A percentile compares a stretch with the other conserved stretches of the same genome.
Conservation (phyloP, 2,113 vertebrate genomes). For the Columba livia region DNA sequence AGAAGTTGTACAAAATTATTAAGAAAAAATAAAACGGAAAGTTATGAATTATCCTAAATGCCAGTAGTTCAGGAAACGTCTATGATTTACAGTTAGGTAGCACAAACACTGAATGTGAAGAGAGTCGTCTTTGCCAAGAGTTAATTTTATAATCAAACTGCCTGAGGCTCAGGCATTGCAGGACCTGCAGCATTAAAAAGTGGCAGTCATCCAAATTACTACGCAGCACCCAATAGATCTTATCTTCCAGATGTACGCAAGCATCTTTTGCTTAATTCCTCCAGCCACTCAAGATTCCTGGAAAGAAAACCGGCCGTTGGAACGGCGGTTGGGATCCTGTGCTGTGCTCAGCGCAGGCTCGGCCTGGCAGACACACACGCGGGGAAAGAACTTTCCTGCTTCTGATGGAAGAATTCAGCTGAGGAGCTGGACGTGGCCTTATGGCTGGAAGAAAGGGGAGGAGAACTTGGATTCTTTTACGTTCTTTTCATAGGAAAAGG, state of each 20-base stretch:
- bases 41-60: not conserved
- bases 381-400: not conserved
- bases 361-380: rapidly evolving
- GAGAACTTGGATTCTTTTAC: not conserved
- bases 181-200: not conserved
- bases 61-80: not conserved
- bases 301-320: not conserved
- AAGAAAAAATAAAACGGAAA: not conserved
- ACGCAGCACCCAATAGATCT: not conserved
- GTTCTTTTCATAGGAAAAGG: not conserved
- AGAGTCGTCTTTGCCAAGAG: conserved; percentile 1
- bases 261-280: not conserved
- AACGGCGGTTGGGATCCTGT: rapidly evolving
- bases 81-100: not conserved
- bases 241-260: not conserved
- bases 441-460: not conserved
- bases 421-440: not conserved
- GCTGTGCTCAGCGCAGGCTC: not conserved
- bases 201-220: not conserved
- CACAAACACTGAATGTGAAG: not conserved
- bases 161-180: not conserved
- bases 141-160: not conserved
- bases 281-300: not conserved
- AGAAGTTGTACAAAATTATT: not conserved
- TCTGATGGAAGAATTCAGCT: not conserved